A percentile compares a stretch with the other conserved stretches of the same genome.
phyloP scores from a whole-genome alignment of 1,140 invertebrate genomes.

The Bombus turneri region DNA sequence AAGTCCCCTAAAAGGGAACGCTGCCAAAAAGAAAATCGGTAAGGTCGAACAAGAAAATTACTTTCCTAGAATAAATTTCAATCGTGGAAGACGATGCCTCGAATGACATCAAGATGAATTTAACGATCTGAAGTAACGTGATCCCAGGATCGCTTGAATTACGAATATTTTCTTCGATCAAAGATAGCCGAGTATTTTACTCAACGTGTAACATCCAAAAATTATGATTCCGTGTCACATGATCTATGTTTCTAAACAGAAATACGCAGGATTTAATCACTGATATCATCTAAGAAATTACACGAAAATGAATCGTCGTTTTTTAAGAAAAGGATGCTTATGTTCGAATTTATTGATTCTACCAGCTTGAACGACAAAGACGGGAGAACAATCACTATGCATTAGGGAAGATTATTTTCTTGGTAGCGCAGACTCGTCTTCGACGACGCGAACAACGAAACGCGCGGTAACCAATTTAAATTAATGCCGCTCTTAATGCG shows the following conservation, averaged over 20 bases:
- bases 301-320: background rate
- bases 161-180: background rate
- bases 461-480: slow-evolving; percentile 63
- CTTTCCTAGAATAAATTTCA: background rate
- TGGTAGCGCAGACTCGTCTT: background rate
- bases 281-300: background rate
- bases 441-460: background rate
- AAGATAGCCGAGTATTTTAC: background rate
- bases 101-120: background rate
- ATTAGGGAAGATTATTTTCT: background rate
- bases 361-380: background rate
- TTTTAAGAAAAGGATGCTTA: background rate
- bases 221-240: background rate
- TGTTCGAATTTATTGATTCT: background rate
- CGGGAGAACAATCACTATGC: background rate
- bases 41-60: background rate
- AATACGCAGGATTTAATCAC: background rate
- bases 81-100: background rate
- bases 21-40: background rate
- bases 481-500: slow-evolving; percentile 62
- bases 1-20: slow-evolving; percentile 1
- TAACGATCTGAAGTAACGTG: background rate
- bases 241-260: background rate
- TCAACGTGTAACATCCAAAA: background rate
- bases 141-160: background rate